These are phyloP conservation scores for Sitta europaea DNA, from an alignment of 2,113 vertebrate species.

Conservation along the genomic window DNA sequence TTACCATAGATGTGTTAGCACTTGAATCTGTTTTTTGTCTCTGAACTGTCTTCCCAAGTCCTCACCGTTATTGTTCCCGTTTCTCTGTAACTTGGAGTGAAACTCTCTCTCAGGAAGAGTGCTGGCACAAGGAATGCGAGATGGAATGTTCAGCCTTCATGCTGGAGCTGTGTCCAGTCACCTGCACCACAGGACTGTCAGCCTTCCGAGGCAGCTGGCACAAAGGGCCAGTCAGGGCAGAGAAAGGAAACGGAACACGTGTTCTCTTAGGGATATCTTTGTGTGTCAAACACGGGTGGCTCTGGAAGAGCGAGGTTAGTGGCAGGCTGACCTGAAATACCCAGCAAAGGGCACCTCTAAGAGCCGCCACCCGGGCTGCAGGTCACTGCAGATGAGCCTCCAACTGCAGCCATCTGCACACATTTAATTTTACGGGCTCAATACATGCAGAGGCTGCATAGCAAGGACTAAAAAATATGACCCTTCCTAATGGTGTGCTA, in stretches of 20 bases:
- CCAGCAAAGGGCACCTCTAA: background rate
- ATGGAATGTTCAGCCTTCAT: background rate
- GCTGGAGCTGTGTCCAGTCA: background rate
- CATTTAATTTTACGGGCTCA: background rate
- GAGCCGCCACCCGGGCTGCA: background rate
- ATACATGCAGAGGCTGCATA: background rate
- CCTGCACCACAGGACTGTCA: background rate
- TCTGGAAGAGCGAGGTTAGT: background rate
- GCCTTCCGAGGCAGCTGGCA: background rate
- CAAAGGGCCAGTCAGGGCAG: background rate
- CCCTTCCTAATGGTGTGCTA: background rate
- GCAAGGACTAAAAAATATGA: background rate
- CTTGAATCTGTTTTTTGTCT: background rate
- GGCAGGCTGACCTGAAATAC: background rate
- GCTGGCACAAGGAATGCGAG: background rate
- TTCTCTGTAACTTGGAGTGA: background rate
- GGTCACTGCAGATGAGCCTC: background rate
- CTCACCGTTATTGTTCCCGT: background rate
- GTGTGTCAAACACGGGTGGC: background rate
- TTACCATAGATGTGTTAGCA: background rate
- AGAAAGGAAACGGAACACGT: background rate
- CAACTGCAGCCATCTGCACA: background rate
- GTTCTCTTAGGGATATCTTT: background rate
- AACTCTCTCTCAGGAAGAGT: background rate
- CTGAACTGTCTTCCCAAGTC: background rate